Percentiles rank a stretch among this genome's conserved stretches.
Conservation (phyloP, 2,113 vertebrate genomes). For the Pipa parva region DNA sequence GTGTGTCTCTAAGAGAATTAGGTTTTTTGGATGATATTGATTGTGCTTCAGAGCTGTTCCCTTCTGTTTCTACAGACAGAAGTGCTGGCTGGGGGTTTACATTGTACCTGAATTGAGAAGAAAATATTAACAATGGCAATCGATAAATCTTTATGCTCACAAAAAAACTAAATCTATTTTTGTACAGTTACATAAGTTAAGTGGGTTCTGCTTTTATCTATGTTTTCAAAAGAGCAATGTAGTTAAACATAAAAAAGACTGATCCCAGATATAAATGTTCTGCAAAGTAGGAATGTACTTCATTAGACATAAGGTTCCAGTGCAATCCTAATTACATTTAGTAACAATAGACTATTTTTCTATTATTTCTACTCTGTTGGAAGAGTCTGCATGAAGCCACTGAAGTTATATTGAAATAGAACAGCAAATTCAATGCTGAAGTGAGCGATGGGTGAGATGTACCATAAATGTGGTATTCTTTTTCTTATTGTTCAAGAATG, state of each 20-base stretch:
- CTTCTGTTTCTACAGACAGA: slow-evolving; percentile 21
- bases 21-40: neutral
- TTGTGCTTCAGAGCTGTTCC: slow-evolving; percentile 6
- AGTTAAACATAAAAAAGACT: slow-evolving; percentile 29
- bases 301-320: slow-evolving; percentile 13
- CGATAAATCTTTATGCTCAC: slow-evolving; percentile 39
- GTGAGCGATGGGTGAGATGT: neutral
- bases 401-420: slow-evolving; percentile 14
- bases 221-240: slow-evolving; percentile 33
- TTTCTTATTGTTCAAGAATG: neutral
- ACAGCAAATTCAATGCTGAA: slow-evolving; percentile 5
- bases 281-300: slow-evolving; percentile 17
- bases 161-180: slow-evolving; percentile 33
- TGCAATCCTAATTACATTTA: slow-evolving; percentile 36
- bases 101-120: slow-evolving; percentile 20
- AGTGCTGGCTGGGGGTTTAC: slow-evolving; percentile 20
- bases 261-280: slow-evolving; percentile 16
- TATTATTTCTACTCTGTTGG: slow-evolving; percentile 22
- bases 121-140: slow-evolving; percentile 29
- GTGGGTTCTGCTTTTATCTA: slow-evolving; percentile 10
- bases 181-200: slow-evolving; percentile 28
- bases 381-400: slow-evolving; percentile 9
- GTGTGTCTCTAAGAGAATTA: slow-evolving; percentile 4
- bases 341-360: slow-evolving; percentile 21
- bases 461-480: neutral